Base-by-base conservation (phyloP, 2,113 vertebrate species). In the Castor canadensis region DNA sequence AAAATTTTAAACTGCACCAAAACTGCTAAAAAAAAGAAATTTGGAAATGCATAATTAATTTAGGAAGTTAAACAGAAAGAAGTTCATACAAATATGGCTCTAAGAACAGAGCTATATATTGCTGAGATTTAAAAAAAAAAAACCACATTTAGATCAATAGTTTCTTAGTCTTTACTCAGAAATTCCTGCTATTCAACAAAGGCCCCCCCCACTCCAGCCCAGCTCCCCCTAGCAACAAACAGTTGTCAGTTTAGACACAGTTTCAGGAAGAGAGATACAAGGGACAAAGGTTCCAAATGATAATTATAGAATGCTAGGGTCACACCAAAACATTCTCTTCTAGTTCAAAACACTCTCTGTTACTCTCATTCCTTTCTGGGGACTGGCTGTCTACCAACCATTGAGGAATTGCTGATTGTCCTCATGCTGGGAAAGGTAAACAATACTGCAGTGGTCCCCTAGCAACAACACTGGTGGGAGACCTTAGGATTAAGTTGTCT, bases 91-190 rank as follows among this genome's bases (percentile, higher is more conserved):
- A 77, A 84, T 26, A 56, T 77, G 47, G 35, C 76, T 64, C 0
- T 79, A 90, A 71, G 35, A 80, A 9, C 56, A 94, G 2, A 52
- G 54, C 13, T 90, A 9, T 72, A 82, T 81, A 69, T 35, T 80
- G 8, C 1, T 56, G 62, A 20, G 6, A 40, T 80, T 82, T n/a
- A 43, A 58, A 26, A 40, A 83, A n/a, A 43, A 58, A 26, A 40
- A 83, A 32, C 52, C 38, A 76, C 8, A 83, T 69, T 60, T 47
- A 73, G 12, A 81, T 52, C 79, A 72, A 91, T 4, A 54, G 9
- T 64, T 77, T 52, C 64, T 92, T 76, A 73, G 28, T 64, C 2
- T 93, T 95, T 79, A 96, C 62, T 26, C 43, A 95, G 54, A 93
- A 82, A 69, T n/a, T 32, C 24, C 45, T 94, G 83, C 35, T 35